phyloP scores from a whole-genome alignment of 2,113 vertebrate genomes.

The Aplodontia rufa region DNA sequence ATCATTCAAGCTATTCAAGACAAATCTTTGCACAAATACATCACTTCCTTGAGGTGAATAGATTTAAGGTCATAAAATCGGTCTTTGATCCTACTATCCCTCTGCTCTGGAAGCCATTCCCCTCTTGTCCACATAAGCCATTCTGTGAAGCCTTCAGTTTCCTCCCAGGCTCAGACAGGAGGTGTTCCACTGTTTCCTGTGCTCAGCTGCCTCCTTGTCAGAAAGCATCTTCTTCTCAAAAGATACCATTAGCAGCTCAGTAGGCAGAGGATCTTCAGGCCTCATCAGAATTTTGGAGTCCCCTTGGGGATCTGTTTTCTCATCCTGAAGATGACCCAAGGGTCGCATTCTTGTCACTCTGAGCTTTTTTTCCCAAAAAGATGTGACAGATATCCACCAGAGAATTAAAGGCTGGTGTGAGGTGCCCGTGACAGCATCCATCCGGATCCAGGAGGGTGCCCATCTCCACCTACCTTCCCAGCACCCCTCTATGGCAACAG shows the following conservation, averaged over 20 bases:
- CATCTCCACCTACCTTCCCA: no score
- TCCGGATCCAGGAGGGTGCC: no score
- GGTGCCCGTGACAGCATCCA: no score
- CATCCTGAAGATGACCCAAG: no score
- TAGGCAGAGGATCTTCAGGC: neutral
- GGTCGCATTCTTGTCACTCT: no score
- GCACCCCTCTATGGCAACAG: no score
- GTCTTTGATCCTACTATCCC: neutral
- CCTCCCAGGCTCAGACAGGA: neutral
- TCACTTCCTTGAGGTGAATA: neutral
- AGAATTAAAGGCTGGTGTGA: no score
- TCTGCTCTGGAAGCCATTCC: neutral
- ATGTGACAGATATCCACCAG: no score
- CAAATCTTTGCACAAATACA: neutral
- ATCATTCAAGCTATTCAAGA: slow-evolving; percentile 4
- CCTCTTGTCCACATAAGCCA: no score
- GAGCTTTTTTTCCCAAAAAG: no score
- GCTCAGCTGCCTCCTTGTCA: neutral
- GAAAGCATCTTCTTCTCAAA: neutral
- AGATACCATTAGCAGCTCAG: neutral
- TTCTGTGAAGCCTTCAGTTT: neutral
- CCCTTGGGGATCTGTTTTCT: no score
- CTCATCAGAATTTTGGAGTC: neutral
- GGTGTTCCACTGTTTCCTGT: neutral
- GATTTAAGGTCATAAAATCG: neutral